Evolutionary conservation across 2,888 invertebrate species (phyloP).

Genomic region (Exephanes ischioxanthus): DNA sequence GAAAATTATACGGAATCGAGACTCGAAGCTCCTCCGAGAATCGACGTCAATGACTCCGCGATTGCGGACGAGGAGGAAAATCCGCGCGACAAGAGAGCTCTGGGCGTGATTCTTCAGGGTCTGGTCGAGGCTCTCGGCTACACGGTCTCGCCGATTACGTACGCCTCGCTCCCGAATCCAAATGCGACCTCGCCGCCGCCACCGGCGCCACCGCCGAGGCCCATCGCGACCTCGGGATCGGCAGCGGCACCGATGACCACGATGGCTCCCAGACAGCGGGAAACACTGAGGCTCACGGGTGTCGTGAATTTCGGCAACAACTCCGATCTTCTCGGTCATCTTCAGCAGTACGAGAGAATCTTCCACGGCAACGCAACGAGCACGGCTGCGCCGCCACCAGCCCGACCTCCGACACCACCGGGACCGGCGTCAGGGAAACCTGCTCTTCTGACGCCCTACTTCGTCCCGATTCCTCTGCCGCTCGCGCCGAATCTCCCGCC

Average conservation of each 20-base stretch:
- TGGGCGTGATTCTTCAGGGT: constrained; percentile 81
- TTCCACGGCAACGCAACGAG: constrained; percentile 76
- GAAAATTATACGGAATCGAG: background rate
- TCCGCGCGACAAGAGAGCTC: constrained; percentile 79
- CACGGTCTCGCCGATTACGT: constrained; percentile 77
- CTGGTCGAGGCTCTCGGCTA: constrained; percentile 82
- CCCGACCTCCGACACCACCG: background rate
- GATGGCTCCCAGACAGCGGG: constrained; percentile 73
- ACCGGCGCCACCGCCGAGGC: constrained; percentile 40
- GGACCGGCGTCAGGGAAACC: constrained; percentile 46
- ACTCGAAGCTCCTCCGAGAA: background rate
- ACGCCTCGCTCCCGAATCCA: constrained; percentile 79
- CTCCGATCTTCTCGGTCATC: constrained; percentile 77
- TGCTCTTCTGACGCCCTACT: constrained; percentile 73
- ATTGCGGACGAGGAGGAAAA: background rate
- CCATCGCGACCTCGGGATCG: constrained; percentile 30
- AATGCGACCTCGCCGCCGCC: constrained; percentile 61
- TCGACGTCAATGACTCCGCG: background rate
- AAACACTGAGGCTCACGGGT: constrained; percentile 82
- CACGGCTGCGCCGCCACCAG: constrained; percentile 22
- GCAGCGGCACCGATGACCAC: constrained; percentile 42
- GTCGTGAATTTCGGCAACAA: constrained; percentile 82
- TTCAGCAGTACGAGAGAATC: constrained; percentile 80
- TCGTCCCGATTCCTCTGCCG: constrained; percentile 81
- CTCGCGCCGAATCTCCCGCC: constrained; percentile 76